phyloP scores from a whole-genome alignment of 2,888 invertebrate genomes.

The Drosophila lacicola region DNA sequence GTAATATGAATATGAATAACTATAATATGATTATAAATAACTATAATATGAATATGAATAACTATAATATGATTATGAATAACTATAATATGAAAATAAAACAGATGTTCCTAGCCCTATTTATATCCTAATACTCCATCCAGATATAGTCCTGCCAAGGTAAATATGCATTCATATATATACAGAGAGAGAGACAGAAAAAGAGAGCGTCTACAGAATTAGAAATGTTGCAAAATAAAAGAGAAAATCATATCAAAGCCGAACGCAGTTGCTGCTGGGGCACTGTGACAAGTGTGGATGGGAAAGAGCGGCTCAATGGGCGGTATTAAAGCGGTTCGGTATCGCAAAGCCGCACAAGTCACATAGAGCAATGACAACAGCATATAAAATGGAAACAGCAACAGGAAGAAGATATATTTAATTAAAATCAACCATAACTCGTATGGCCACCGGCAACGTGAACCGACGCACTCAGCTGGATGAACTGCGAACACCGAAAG shows the following conservation, averaged over 20 bases:
- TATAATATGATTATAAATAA: no score
- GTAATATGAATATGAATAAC: no score
- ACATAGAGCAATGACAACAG: constrained; percentile 38
- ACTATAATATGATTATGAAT: no score
- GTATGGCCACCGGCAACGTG: constrained; percentile 72
- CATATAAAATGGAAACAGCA: constrained; percentile 66
- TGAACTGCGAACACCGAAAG: constrained; percentile 12
- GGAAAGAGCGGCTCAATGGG: constrained; percentile 17
- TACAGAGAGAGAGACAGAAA: no score
- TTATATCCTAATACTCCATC: no score
- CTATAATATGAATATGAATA: not conserved
- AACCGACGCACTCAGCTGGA: constrained; percentile 41
- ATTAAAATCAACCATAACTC: constrained; percentile 84
- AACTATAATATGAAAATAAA: no score
- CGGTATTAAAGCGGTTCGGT: not conserved
- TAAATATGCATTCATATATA: no score
- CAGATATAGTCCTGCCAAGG: no score
- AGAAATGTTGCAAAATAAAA: constrained; percentile 5
- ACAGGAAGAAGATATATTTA: constrained; percentile 85
- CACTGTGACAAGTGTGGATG: constrained; percentile 7
- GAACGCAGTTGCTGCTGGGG: constrained; percentile 14
- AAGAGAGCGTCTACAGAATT: not conserved
- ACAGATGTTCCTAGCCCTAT: no score
- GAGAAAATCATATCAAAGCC: constrained; percentile 8
- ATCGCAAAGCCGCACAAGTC: constrained; percentile 20